phyloP scores from a whole-genome alignment of 2,888 invertebrate genomes.

The Diarsia dahlii region DNA sequence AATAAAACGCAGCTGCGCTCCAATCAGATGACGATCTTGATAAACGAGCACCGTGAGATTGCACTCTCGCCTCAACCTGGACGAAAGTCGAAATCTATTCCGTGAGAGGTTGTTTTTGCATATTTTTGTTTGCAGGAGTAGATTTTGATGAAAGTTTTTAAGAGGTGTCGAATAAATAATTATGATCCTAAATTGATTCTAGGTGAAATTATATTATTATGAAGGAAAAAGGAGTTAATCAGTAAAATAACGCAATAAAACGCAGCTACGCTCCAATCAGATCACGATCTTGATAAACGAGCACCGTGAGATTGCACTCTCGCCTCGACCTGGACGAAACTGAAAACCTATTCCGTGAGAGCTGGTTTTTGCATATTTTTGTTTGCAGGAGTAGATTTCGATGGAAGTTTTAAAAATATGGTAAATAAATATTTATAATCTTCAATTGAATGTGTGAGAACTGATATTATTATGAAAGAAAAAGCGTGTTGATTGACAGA shows the following conservation, averaged over 20 bases:
- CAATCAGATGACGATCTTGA: constrained; percentile 90
- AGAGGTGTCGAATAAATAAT: not conserved
- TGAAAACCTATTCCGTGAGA: too few species aligned
- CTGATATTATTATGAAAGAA: too few species aligned
- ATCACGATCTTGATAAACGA: constrained; percentile 90
- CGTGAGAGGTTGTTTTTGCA: constrained; percentile 17
- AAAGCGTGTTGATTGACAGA: too few species aligned
- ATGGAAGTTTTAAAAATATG: too few species aligned
- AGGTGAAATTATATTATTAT: too few species aligned
- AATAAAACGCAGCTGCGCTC: constrained; percentile 90
- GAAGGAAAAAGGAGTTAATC: too few species aligned
- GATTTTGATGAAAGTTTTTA: not conserved
- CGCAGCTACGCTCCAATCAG: constrained; percentile 89
- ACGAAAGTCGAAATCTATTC: constrained; percentile 35
- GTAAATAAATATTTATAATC: too few species aligned
- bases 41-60: constrained; percentile 90
- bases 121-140: constrained; percentile 1
- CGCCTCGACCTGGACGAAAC: constrained; percentile 63
- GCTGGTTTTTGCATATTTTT: too few species aligned
- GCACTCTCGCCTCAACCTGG: constrained; percentile 80
- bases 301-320: constrained; percentile 89
- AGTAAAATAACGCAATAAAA: constrained; percentile 81
- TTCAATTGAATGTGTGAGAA: too few species aligned
- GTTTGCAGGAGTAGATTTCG: too few species aligned
- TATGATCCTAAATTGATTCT: not conserved